Conservation (phyloP, 2,113 vertebrate species). For the Malurus melanocephalus region DNA sequence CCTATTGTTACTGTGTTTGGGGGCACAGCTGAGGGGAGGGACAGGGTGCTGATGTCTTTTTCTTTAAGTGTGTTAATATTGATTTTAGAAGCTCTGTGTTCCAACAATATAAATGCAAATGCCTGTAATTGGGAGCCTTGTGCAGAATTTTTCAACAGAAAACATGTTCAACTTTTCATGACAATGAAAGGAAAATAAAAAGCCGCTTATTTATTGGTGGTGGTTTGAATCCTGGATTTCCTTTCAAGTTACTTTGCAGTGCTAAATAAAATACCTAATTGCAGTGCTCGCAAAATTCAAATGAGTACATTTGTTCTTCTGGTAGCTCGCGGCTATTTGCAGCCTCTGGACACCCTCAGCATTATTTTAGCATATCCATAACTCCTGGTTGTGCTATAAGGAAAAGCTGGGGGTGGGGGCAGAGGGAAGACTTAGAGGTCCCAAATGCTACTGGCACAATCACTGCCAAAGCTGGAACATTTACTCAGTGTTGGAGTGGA, state of each 20-base stretch:
- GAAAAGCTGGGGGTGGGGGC: not conserved
- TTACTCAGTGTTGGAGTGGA: not conserved
- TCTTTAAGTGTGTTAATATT: conserved; percentile 62
- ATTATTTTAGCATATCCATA: conserved; percentile 29
- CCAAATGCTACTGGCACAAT: not conserved
- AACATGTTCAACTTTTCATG: conserved; percentile 52
- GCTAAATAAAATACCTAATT: conserved; percentile 61
- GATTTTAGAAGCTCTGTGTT: conserved; percentile 59
- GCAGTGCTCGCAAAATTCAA: conserved; percentile 32
- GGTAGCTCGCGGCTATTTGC: not conserved
- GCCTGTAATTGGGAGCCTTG: conserved; percentile 43
- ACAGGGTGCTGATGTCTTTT: conserved; percentile 27
- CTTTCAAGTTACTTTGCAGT: conserved; percentile 49
- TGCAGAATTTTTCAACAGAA: conserved; percentile 58
- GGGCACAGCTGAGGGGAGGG: conserved; percentile 35
- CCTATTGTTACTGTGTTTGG: conserved; percentile 28
- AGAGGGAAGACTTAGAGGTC: not conserved
- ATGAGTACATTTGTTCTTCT: conserved; percentile 32
- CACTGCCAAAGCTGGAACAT: not conserved
- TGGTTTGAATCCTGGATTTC: conserved; percentile 48
- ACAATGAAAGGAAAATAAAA: conserved; percentile 58
- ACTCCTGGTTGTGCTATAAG: not conserved
- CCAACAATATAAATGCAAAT: conserved; percentile 69
- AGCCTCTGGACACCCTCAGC: conserved; percentile 23
- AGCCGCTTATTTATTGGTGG: conserved; percentile 33